phyloP scores from a whole-genome alignment of 2,888 invertebrate genomes.

The Nasonovia ribisnigri region DNA sequence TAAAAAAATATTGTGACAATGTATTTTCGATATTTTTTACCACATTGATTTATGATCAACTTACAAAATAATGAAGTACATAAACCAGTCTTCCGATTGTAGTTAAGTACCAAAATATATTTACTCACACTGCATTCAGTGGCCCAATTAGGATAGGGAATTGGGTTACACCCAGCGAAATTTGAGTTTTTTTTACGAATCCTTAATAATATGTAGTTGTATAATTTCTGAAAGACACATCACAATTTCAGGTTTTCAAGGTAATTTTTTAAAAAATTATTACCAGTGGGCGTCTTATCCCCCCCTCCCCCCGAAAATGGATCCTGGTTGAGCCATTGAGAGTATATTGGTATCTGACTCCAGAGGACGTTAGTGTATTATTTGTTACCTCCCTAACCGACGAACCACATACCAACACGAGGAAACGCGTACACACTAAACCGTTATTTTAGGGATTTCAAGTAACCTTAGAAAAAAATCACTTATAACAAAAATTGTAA shows the following conservation, averaged over 20 bases:
- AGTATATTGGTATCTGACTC: not conserved
- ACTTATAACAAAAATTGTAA: not conserved
- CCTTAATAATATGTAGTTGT: not conserved
- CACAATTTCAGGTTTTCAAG: not conserved
- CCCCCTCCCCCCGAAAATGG: not conserved
- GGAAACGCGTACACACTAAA: not conserved
- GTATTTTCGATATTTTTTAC: too few relatives aligned
- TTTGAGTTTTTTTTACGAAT: not conserved
- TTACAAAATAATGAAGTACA: too few relatives aligned
- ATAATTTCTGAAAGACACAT: not conserved
- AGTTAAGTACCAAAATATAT: not conserved
- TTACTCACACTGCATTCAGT: not conserved
- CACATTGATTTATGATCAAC: too few relatives aligned
- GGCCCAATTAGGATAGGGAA: not conserved
- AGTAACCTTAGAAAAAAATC: not conserved
- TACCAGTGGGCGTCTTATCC: not conserved
- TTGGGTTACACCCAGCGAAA: not conserved
- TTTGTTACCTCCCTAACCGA: not conserved
- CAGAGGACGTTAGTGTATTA: too few relatives aligned
- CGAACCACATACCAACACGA: not conserved
- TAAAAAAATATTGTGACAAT: too few relatives aligned
- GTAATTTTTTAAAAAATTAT: not conserved
- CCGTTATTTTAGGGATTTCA: not conserved
- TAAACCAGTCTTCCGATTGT: too few relatives aligned
- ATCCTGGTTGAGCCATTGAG: not conserved